These are phyloP conservation scores for Pseudochirops corinnae DNA, from an alignment of 2,797 vertebrate genomes.

Conservation along the genomic window DNA sequence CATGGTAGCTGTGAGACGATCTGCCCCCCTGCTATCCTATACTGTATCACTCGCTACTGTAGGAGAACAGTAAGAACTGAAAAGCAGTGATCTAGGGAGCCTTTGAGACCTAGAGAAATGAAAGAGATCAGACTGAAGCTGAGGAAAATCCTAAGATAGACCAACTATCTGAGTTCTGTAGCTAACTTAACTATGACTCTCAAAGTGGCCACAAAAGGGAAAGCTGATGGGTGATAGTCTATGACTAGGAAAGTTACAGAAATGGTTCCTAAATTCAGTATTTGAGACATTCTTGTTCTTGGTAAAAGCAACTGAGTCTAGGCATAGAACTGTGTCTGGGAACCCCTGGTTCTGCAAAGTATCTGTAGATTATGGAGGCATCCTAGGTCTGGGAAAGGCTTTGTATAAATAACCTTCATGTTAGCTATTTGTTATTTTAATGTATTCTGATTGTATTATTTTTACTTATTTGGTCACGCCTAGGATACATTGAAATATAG, in stretches of 20 bases:
- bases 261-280: neutral
- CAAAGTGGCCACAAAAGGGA: neutral
- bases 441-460: neutral
- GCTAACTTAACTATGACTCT: neutral
- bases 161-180: neutral
- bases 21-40: neutral
- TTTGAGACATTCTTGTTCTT: neutral
- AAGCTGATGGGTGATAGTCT: neutral
- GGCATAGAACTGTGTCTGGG: neutral
- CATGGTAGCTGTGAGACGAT: neutral
- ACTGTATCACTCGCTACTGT: neutral
- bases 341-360: neutral
- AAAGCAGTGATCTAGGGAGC: neutral
- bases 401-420: neutral
- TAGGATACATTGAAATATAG: neutral
- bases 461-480: neutral
- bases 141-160: neutral
- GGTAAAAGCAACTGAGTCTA: neutral
- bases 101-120: neutral
- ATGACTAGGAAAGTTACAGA: neutral
- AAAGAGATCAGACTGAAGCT: neutral
- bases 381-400: neutral
- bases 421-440: neutral
- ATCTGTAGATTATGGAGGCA: neutral
- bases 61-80: neutral